A percentile compares a stretch with the other conserved stretches of the same genome.
phyloP scores from a whole-genome alignment of 2,888 invertebrate genomes.

The Heliconius aoede region DNA sequence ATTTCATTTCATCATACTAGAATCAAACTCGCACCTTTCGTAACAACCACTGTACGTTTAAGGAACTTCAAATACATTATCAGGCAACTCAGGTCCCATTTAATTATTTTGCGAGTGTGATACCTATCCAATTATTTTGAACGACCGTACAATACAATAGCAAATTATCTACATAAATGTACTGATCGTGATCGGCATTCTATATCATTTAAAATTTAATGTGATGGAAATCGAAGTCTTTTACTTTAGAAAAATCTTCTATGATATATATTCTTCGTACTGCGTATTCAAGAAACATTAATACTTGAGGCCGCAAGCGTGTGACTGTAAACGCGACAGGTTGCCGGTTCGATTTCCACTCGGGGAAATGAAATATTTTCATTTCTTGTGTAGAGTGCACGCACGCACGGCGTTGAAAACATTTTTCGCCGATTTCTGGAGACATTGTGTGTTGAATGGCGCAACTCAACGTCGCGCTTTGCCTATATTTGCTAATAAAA shows the following conservation, averaged over 20 bases:
- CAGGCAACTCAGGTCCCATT: not conserved
- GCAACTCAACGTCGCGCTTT: no score
- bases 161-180: slow-evolving; percentile 8
- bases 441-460: no score
- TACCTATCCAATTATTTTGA: slow-evolving; percentile 18
- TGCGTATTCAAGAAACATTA: no score
- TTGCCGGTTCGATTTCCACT: no score
- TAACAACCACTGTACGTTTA: not conserved
- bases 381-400: no score
- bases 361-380: no score
- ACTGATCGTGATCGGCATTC: slow-evolving; percentile 23
- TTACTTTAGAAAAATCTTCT: not conserved
- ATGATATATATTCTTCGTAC: no score
- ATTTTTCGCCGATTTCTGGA: no score
- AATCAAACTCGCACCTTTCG: not conserved
- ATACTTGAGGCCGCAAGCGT: no score
- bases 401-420: no score
- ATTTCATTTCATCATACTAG: not conserved
- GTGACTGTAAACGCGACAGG: not conserved
- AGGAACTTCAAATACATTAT: not conserved
- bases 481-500: no score
- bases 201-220: slow-evolving; percentile 6
- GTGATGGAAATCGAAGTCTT: not conserved
- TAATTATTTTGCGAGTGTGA: slow-evolving; percentile 1
- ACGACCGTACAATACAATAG: slow-evolving; percentile 20